Conservation (phyloP, 2,888 invertebrate species). For the Subacronicta megacephala region DNA sequence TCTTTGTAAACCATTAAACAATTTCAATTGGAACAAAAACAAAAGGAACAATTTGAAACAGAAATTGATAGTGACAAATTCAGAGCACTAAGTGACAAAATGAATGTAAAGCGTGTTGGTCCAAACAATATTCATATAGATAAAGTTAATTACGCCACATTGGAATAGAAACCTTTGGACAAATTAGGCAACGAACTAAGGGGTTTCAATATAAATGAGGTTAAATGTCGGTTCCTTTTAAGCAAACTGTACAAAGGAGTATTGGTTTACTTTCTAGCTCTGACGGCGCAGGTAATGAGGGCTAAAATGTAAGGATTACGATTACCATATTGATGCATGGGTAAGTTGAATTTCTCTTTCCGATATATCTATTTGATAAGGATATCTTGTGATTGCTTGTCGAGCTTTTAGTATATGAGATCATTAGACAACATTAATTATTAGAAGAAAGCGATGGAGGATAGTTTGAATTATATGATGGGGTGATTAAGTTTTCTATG, state of each 20-base stretch:
- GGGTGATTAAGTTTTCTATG: conserved; percentile 8
- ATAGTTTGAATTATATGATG: conserved; percentile 20
- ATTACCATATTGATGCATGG: conserved; percentile 50
- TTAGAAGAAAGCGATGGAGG: conserved; percentile 22
- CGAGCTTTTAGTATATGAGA: conserved; percentile 43
- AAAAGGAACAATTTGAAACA: conserved; percentile 36
- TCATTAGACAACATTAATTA: conserved; percentile 39
- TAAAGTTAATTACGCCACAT: conserved; percentile 54
- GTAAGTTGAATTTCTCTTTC: conserved; percentile 51
- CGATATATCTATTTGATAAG: conserved; percentile 41
- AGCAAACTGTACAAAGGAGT: conserved; percentile 41
- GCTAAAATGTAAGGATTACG: conserved; percentile 43
- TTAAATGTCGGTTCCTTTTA: conserved; percentile 60
- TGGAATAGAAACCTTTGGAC: conserved; percentile 49
- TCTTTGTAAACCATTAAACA: conserved; percentile 28
- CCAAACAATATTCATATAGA: conserved; percentile 59
- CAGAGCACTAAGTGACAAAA: conserved; percentile 46
- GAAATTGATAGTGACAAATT: conserved; percentile 54
- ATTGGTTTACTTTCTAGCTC: conserved; percentile 53
- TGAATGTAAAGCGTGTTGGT: conserved; percentile 38
- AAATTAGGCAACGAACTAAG: conserved; percentile 52
- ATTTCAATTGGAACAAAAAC: conserved; percentile 34
- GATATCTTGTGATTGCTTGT: conserved; percentile 34
- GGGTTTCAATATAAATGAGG: conserved; percentile 52
- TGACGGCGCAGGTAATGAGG: conserved; percentile 46